phyloP scores from a whole-genome alignment of 2,113 vertebrate genomes.

The Lampris megalopsis region DNA sequence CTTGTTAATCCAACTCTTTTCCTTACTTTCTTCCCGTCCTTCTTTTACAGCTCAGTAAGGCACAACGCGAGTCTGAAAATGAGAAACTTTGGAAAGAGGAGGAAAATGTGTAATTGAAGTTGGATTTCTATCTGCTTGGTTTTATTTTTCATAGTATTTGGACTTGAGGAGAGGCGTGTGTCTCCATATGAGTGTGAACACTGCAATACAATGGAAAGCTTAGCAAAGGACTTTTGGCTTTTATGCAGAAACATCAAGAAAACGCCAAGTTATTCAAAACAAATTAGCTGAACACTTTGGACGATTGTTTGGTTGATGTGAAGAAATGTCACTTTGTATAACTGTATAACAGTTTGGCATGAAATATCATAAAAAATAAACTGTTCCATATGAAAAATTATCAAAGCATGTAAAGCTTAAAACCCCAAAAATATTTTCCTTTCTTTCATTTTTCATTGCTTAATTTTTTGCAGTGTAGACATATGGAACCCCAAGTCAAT shows the following conservation, averaged over 20 bases:
- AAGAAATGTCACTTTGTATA: background rate
- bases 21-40: slow-evolving; percentile 1
- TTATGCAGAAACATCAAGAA: background rate
- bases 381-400: too few species aligned
- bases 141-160: slow-evolving; percentile 33
- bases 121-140: slow-evolving; percentile 46
- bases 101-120: slow-evolving; percentile 66
- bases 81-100: slow-evolving; percentile 24
- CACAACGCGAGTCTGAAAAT: slow-evolving; percentile 20
- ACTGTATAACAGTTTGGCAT: background rate
- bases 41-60: slow-evolving; percentile 30
- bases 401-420: too few species aligned
- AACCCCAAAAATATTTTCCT: background rate
- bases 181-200: slow-evolving; percentile 16
- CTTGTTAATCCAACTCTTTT: slow-evolving; percentile 16
- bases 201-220: background rate
- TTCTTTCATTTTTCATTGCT: too few species aligned
- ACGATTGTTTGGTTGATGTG: background rate
- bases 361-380: background rate
- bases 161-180: slow-evolving; percentile 12
- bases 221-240: slow-evolving; percentile 20
- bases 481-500: slow-evolving; percentile 31
- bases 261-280: background rate
- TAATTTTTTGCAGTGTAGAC: slow-evolving; percentile 39
- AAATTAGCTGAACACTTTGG: background rate